These are phyloP conservation scores for Urocolius indicus DNA, from an alignment of 2,113 vertebrate genomes.

Conservation along the genomic window DNA sequence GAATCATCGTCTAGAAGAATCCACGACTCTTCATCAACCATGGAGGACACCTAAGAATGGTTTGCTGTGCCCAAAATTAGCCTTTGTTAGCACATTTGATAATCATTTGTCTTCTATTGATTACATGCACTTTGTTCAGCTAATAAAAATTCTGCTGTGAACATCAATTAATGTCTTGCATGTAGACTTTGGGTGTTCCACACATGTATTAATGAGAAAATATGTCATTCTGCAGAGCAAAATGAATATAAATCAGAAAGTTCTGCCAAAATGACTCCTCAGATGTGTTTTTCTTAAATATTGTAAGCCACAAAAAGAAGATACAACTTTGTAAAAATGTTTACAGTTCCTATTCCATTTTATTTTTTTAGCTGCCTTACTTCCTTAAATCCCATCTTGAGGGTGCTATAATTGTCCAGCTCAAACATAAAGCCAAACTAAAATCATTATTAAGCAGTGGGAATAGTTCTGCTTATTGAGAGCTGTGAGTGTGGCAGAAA, in stretches of 20 bases:
- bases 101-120: not conserved
- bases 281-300: not conserved
- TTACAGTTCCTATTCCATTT: not conserved
- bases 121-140: not conserved
- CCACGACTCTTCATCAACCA: rapidly evolving
- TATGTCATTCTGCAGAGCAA: constrained; percentile 10
- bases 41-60: not conserved
- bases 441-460: not conserved
- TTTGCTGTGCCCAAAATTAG: not conserved
- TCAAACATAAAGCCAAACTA: not conserved
- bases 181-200: constrained; percentile 1
- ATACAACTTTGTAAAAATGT: not conserved
- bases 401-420: not conserved
- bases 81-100: constrained; percentile 1
- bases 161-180: not conserved
- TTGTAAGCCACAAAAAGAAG: not conserved
- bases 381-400: not conserved
- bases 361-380: not conserved
- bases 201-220: not conserved
- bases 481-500: not conserved
- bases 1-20: not conserved
- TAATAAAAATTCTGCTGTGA: not conserved
- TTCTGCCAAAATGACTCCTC: constrained; percentile 15
- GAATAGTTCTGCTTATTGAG: not conserved
- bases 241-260: not conserved